A percentile compares a stretch with the other conserved stretches of the same genome.
Conservation (phyloP, 2,797 vertebrate species). For the Poeciliopsis paucimaculata region DNA sequence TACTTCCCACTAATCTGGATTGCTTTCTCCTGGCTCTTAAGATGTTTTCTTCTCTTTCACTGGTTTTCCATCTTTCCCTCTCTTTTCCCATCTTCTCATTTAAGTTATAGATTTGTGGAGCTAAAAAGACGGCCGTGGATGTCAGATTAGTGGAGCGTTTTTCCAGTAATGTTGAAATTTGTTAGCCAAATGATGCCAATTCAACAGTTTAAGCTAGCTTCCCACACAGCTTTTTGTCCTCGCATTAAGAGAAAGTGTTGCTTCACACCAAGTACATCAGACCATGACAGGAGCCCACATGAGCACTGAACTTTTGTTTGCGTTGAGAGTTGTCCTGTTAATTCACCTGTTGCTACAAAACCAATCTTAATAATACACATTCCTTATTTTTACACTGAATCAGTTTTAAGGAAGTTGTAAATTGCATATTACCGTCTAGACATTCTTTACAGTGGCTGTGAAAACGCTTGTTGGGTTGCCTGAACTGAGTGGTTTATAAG, state of each 20-base stretch:
- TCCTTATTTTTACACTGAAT: not conserved
- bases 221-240: not conserved
- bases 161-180: slow-evolving; percentile 38
- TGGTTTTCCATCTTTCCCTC: slow-evolving; percentile 10
- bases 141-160: slow-evolving; percentile 19
- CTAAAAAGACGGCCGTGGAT: not conserved
- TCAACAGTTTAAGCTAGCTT: slow-evolving; percentile 12
- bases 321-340: not conserved
- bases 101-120: not conserved
- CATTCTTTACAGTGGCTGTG: not conserved
- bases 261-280: not conserved
- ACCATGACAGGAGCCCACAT: not conserved
- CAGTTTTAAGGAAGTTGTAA: not conserved
- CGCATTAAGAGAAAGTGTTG: not conserved
- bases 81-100: not conserved
- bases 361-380: not conserved
- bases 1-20: slow-evolving; percentile 61
- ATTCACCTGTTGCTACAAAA: not conserved
- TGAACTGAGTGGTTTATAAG: not conserved
- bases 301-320: not conserved
- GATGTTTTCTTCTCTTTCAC: slow-evolving; percentile 34
- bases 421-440: not conserved
- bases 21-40: slow-evolving; percentile 28
- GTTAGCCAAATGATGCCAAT: not conserved
- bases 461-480: not conserved